Evolutionary conservation across 1,140 invertebrate species (phyloP), one percentile per base, ranked within the genome.

Genomic region (Nixonia krombeini): DNA sequence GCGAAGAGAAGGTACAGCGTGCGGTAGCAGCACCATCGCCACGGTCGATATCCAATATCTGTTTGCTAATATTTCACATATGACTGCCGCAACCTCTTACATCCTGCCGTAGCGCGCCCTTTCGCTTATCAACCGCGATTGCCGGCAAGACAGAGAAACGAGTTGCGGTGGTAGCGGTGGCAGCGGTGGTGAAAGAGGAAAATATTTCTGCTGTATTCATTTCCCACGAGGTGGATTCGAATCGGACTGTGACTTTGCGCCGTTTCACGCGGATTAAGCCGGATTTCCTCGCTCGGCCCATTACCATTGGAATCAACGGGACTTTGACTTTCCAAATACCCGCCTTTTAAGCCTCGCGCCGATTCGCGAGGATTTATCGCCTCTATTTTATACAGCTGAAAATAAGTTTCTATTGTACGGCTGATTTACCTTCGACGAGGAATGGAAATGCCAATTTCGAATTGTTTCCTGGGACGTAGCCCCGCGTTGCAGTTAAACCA

Each of bases 1-100:
- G 55, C 59, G 58, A 64, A 49, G 35, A 45, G 38, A 37, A 46
- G 10, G 35, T 33, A 53, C 57, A 47, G 45, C 10, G 15, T 4
- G 41, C 15, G n/a, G n/a, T n/a, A n/a, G n/a, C n/a, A n/a, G 28
- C 37, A 35, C 51, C 42, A 29, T 45, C 40, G 47, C 55, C 47
- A 57, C 62, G 63, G 44, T 72, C 72, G 70, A 75, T 66, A 72
- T 50, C 70, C 70, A 72, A 72, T 72, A 72, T 72, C 70, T 72
- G 70, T 72, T 72, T 72, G 70, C 70, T 68, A 67, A 68, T 72
- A 72, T 72, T 72, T 72, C 70, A 72, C 70, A 72, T 72, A 72
- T 64, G 70, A 56, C 55, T 68, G 55, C 70, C 56, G 63, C 53
- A 68, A 59, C 50, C 63, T 55, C 46, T 63, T 63, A 55, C 47